These are phyloP conservation scores for Parazoanthus atlanticus DNA, from an alignment of 92 coral and sea anemone species.

Conservation along the genomic window DNA sequence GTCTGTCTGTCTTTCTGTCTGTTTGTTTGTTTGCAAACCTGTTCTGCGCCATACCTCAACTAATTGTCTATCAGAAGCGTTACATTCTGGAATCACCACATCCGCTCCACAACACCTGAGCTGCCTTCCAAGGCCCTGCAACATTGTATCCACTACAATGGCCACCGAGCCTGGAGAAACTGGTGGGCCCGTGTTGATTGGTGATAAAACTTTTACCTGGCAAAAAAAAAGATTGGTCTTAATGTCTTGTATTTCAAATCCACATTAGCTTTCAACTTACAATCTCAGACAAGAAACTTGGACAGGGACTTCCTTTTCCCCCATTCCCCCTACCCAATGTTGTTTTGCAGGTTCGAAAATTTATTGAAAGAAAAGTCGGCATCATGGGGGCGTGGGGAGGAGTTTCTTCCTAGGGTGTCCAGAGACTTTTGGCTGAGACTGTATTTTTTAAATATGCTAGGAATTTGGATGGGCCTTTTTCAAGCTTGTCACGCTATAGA, in stretches of 20 bases:
- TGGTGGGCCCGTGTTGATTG: slow-evolving; percentile 64
- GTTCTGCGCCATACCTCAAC: slow-evolving; percentile 65
- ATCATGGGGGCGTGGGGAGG: too few relatives aligned
- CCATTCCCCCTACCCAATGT: background rate
- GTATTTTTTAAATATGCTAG: too few relatives aligned
- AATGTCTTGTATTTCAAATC: too few relatives aligned
- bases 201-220: slow-evolving; percentile 56
- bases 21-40: background rate
- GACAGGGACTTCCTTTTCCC: too few relatives aligned
- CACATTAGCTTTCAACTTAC: too few relatives aligned
- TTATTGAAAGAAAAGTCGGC: too few relatives aligned
- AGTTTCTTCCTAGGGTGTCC: too few relatives aligned
- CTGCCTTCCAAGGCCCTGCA: slow-evolving; percentile 98
- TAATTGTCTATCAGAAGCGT: slow-evolving; percentile 70
- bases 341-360: background rate
- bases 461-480: too few relatives aligned
- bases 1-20: background rate
- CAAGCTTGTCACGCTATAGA: too few relatives aligned
- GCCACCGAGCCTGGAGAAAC: slow-evolving; percentile 81
- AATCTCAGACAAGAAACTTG: too few relatives aligned
- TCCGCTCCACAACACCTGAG: slow-evolving; percentile 98
- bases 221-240: background rate
- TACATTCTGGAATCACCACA: slow-evolving; percentile 81
- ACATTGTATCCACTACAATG: slow-evolving; percentile 95
- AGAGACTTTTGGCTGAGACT: too few relatives aligned